Percentiles rank a stretch among this genome's conserved stretches.
Conservation (phyloP, 2,113 vertebrate genomes). For the Climacteris rufus region DNA sequence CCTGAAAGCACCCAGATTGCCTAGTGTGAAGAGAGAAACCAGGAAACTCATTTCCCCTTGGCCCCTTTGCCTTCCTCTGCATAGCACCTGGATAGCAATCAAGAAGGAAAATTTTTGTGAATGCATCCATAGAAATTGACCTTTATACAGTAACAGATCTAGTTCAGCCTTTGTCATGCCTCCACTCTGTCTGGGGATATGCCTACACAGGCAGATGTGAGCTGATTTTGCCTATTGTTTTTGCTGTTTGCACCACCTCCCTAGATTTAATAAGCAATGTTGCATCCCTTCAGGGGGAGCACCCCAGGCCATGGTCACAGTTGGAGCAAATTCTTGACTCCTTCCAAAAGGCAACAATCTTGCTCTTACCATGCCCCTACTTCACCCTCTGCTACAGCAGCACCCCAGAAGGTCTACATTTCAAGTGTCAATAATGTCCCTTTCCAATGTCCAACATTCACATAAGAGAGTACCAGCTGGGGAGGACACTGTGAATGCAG, state of each 20-base stretch:
- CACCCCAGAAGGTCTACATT: background rate
- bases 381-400: background rate
- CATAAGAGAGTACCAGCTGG: background rate
- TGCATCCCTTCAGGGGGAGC: background rate
- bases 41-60: background rate
- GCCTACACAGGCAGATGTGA: background rate
- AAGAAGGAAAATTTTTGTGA: background rate
- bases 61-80: background rate
- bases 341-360: background rate
- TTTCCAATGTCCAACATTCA: background rate
- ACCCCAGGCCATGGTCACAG: fast-evolving
- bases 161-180: background rate
- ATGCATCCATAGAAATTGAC: background rate
- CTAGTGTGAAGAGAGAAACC: background rate
- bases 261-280: background rate
- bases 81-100: background rate
- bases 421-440: background rate
- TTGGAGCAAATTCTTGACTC: background rate
- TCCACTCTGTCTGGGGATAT: background rate
- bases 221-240: background rate
- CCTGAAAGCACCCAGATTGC: background rate
- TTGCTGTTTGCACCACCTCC: background rate
- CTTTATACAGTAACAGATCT: background rate
- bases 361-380: background rate
- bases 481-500: background rate